These are phyloP conservation scores for Climacteris rufus DNA, from an alignment of 2,113 vertebrate genomes.

Conservation along the genomic window DNA sequence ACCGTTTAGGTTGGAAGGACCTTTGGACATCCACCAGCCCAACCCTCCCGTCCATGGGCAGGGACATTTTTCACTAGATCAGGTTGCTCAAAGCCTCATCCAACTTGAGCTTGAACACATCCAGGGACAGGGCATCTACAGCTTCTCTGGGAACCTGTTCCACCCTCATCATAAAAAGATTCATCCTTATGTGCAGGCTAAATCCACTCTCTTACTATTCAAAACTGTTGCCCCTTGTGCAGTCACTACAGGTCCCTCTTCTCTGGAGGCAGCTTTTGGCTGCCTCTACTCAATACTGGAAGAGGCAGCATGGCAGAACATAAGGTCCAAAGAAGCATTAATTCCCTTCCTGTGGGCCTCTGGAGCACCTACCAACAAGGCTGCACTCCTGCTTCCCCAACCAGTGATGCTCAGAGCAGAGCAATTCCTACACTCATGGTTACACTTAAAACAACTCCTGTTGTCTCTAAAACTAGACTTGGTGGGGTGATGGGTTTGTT, in stretches of 20 bases:
- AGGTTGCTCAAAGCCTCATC: background rate
- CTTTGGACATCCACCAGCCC: background rate
- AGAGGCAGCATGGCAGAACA: background rate
- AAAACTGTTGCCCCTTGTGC: background rate
- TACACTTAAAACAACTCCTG: background rate
- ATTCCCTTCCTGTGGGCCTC: background rate
- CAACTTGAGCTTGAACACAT: background rate
- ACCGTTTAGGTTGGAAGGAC: background rate
- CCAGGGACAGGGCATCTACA: background rate
- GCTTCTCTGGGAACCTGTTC: background rate
- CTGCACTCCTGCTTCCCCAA: background rate
- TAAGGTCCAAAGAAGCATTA: background rate
- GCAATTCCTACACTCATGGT: fast-evolving
- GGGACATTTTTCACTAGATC: background rate
- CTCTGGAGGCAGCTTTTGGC: background rate
- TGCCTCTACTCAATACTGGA: background rate
- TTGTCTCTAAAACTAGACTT: background rate
- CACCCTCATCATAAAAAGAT: background rate
- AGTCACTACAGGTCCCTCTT: background rate
- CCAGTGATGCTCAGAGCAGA: background rate
- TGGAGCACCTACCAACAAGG: fast-evolving
- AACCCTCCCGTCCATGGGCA: background rate
- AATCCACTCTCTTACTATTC: background rate
- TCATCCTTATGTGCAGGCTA: background rate
- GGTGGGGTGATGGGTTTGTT: background rate